phyloP scores from a whole-genome alignment of 2,113 vertebrate genomes.

The Piliocolobus tephrosceles region DNA sequence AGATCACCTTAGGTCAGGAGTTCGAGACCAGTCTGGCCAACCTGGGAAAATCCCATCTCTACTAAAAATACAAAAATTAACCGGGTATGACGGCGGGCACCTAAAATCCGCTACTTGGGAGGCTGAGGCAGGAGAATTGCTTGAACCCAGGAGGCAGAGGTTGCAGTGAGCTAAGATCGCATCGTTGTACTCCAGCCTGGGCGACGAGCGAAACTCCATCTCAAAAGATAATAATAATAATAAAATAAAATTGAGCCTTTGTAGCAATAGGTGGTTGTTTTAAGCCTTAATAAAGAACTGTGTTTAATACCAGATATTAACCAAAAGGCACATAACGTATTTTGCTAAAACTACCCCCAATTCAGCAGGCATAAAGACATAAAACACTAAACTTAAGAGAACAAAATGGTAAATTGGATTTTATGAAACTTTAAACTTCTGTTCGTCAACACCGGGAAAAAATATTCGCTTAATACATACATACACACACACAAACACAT shows the following conservation, averaged over 20 bases:
- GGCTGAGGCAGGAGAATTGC: too few species aligned
- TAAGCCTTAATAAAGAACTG: not conserved
- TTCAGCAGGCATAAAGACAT: not conserved
- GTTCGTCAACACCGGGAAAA: not conserved
- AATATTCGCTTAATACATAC: not conserved
- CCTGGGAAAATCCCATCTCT: too few species aligned
- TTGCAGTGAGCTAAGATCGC: too few species aligned
- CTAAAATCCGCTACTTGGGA: too few species aligned
- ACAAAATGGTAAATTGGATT: not conserved
- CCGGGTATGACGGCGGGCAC: fast-evolving
- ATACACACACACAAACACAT: not conserved
- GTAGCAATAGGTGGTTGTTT: not conserved
- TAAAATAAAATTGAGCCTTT: not conserved
- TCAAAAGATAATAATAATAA: too few species aligned
- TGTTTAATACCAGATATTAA: not conserved
- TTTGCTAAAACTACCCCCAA: not conserved
- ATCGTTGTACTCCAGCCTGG: too few species aligned
- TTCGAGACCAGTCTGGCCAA: too few species aligned
- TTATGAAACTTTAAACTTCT: not conserved
- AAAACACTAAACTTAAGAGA: not conserved
- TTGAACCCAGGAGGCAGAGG: too few species aligned
- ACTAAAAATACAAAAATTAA: too few species aligned
- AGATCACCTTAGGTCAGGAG: too few species aligned
- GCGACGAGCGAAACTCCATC: too few species aligned
- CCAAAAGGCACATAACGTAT: not conserved